Conservation (phyloP, 92 coral and sea anemone genomes). For the Actinernus sp. region DNA sequence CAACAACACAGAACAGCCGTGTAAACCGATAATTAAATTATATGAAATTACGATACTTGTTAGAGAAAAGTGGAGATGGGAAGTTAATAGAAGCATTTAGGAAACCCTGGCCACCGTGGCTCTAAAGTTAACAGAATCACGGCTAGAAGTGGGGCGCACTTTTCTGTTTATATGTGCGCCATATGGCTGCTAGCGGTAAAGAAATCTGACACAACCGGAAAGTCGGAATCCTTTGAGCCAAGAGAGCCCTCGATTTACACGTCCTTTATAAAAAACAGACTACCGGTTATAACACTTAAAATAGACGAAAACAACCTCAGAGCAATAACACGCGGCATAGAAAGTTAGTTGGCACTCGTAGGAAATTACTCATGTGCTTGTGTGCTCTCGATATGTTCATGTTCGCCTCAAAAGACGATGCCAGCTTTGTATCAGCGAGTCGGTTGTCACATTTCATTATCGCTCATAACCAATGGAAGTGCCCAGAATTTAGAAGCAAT, state of each 20-base stretch:
- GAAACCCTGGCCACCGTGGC: constrained; percentile 66
- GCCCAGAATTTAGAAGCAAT: constrained; percentile 24
- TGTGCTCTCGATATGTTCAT: no score
- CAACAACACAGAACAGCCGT: constrained; percentile 49
- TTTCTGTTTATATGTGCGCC: constrained; percentile 8
- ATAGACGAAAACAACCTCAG: no score
- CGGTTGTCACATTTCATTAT: constrained; percentile 11
- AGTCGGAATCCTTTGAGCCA: constrained; percentile 71
- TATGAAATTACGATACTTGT: constrained; percentile 71
- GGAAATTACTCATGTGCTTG: no score
- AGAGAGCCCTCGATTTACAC: constrained; percentile 22
- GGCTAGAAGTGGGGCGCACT: not conserved
- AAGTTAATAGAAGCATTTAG: constrained; percentile 85
- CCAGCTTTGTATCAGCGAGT: no score
- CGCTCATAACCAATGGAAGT: constrained; percentile 20
- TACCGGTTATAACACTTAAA: constrained; percentile 10
- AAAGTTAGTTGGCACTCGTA: no score
- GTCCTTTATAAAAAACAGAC: not conserved
- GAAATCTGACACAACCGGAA: constrained; percentile 80
- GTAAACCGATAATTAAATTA: constrained; percentile 79
- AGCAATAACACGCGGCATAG: no score
- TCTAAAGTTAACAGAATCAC: not conserved
- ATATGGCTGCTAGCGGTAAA: constrained; percentile 70
- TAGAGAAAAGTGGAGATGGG: constrained; percentile 72
- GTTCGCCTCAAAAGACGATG: not conserved